Evolutionary conservation across 1,140 invertebrate species (phyloP), one percentile per base, ranked within the genome.

Genomic region (Idris sp.): DNA sequence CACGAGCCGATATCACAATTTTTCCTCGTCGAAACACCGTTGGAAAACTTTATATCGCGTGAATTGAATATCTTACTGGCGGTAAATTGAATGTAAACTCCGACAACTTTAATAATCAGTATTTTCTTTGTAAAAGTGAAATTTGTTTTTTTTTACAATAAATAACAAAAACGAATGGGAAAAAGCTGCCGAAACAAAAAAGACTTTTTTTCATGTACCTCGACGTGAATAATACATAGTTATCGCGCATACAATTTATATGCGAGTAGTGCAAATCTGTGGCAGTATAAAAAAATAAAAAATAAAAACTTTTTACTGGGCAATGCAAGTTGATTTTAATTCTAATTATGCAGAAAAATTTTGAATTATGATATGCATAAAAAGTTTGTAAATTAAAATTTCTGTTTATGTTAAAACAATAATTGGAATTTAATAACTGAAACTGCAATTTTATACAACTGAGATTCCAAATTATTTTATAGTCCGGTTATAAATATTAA

Each of bases 201-300:
- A 46, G 28, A n/a, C 43, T 49, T 49, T 22, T 22, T 35, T 18
- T 28, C 11, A 36, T 25, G 33, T 36, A 51, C 15, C 25, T 51
- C 26, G 18, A 19, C 18, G n/a, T 56, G 51, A 56, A 56, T 56
- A 56, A 56, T 56, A 56, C 36, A 56, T 36, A 25, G 48, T 56
- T 38, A 43, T 56, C 38, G 6, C 10, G 38, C 7, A 5, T 11
- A 43, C 40, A 56, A 56, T 56, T 56, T 56, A 30, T 19, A 33
- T 33, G 53, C 38, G 8, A 38, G 40, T 15, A 56, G 22, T 56
- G 53, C 15, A 30, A 31, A 56, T 54, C 25, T 18, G 36, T 5
- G 30, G 16, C 9, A 26, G 8, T 10, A 40, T 33, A 53, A 53
- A 40, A 19, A 53, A 28, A 7, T 25, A 36, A 28, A 38, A 13